phyloP scores from a whole-genome alignment of 2,797 vertebrate species.

The Lagodon rhomboides region DNA sequence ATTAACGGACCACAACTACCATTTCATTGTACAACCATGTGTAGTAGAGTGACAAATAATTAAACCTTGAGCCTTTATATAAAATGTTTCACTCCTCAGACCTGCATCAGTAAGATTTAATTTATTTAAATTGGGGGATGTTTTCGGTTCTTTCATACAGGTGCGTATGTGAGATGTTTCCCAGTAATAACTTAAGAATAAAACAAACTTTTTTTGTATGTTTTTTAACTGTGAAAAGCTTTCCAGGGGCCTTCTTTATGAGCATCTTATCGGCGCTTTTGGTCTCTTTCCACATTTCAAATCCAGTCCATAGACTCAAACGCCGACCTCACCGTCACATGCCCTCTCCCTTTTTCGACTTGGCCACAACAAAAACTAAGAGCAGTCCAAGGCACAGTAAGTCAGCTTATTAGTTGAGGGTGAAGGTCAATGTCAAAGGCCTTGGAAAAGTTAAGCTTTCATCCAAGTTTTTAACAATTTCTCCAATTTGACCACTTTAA shows the following conservation, averaged over 20 bases:
- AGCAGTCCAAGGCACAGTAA: background rate
- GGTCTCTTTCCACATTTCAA: background rate
- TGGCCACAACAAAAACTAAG: background rate
- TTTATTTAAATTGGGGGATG: background rate
- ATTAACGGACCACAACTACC: too few species aligned
- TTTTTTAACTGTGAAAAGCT: background rate
- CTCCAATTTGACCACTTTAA: constrained; percentile 25
- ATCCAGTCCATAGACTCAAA: background rate
- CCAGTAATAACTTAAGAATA: too few species aligned
- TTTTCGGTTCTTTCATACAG: too few species aligned
- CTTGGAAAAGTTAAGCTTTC: constrained; percentile 35
- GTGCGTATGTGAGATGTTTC: too few species aligned
- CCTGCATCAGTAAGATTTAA: background rate
- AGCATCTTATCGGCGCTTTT: background rate
- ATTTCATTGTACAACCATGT: too few species aligned
- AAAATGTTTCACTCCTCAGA: background rate
- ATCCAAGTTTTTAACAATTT: constrained; percentile 8
- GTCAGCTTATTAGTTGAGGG: constrained; percentile 34
- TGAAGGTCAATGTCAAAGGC: constrained; percentile 30
- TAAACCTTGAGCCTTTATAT: background rate
- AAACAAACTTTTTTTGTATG: too few species aligned
- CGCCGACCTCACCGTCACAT: constrained; percentile 8
- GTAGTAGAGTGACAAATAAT: too few species aligned
- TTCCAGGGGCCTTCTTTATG: background rate
- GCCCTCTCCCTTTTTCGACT: background rate